Percentiles rank a stretch among this genome's conserved stretches.
phyloP scores from a whole-genome alignment of 2,888 invertebrate genomes.

The Dioctria rufipes region DNA sequence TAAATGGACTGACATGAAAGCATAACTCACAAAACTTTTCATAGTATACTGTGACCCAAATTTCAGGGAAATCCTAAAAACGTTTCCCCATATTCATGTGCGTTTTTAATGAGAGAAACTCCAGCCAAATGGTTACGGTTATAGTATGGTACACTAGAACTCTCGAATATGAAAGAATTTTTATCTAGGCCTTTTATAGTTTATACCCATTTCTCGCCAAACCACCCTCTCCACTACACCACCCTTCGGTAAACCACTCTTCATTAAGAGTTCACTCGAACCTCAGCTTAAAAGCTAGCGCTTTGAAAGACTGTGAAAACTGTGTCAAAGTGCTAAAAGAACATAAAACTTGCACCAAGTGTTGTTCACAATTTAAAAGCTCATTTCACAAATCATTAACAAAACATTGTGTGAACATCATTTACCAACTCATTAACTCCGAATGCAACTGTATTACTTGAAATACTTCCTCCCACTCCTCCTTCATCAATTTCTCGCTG shows the following conservation, averaged over 20 bases:
- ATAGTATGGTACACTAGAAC: background rate
- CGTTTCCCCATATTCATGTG: background rate
- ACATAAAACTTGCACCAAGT: conserved; percentile 48
- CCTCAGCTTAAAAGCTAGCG: background rate
- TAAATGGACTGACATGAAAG: too few relatives aligned
- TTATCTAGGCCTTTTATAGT: background rate
- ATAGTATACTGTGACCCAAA: too few relatives aligned
- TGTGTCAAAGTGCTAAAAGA: conserved; percentile 46
- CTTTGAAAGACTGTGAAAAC: conserved; percentile 18
- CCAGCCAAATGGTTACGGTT: background rate
- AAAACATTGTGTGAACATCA: conserved; percentile 54
- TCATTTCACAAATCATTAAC: conserved; percentile 54
- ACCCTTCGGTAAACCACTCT: background rate
- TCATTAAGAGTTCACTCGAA: background rate
- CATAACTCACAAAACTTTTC: too few relatives aligned
- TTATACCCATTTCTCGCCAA: background rate
- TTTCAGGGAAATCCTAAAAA: background rate
- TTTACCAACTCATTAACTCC: conserved; percentile 53
- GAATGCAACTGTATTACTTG: conserved; percentile 41
- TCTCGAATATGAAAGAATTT: background rate
- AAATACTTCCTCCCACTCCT: too few relatives aligned
- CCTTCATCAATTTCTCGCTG: too few relatives aligned
- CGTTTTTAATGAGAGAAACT: background rate
- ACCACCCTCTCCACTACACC: background rate
- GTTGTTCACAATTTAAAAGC: conserved; percentile 51